Conservation (phyloP, 2,888 invertebrate genomes). For the Eilema sororculum region DNA sequence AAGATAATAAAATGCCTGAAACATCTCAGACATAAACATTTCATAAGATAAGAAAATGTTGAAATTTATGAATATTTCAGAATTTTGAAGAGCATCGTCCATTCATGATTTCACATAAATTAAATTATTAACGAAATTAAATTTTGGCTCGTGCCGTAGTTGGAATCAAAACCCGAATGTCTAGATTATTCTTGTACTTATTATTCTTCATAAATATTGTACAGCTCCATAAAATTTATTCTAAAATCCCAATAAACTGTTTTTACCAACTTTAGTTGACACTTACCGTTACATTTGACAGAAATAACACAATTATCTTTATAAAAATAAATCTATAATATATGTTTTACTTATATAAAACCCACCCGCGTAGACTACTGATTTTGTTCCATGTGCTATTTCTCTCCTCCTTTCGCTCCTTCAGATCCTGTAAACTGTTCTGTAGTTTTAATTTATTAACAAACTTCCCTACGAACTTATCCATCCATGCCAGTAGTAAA, state of each 20-base stretch:
- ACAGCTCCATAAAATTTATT: background rate
- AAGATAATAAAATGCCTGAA: conserved; percentile 10
- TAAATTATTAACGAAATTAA: background rate
- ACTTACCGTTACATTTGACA: no score
- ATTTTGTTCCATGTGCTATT: no score
- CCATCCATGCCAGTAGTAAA: background rate
- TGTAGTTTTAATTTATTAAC: background rate
- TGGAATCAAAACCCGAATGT: background rate
- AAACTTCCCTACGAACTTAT: background rate
- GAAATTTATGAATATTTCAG: conserved; percentile 10
- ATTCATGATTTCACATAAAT: conserved; percentile 13
- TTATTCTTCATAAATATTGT: background rate
- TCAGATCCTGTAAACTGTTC: no score
- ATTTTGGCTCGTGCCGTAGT: background rate
- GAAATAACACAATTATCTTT: no score
- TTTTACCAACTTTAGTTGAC: no score
- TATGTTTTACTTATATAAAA: no score
- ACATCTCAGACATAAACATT: conserved; percentile 19
- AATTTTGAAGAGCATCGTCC: conserved; percentile 1
- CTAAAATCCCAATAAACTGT: background rate
- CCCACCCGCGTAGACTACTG: no score
- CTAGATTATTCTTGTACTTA: background rate
- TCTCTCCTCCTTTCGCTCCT: no score
- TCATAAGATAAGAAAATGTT: conserved; percentile 13
- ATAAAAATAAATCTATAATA: no score